Evolutionary conservation across 2,888 invertebrate genomes (phyloP), one percentile per base, ranked within the genome.

Genomic region (Trachelus troglodyta): DNA sequence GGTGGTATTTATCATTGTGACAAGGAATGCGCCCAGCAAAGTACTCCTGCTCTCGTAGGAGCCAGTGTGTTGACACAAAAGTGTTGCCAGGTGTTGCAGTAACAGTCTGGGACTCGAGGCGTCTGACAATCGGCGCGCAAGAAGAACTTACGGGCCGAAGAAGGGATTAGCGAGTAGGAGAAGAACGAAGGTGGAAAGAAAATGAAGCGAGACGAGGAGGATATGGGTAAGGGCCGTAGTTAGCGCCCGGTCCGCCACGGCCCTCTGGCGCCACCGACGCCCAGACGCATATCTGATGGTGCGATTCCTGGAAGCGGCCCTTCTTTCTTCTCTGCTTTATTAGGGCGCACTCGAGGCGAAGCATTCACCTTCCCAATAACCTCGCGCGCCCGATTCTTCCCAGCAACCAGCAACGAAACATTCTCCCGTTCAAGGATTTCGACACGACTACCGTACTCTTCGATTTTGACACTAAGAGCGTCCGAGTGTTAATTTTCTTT

Each of bases 201-300:
- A 56, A 56, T 56, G 86, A 85, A 86, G 87, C 85, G 83, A 81
- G 83, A 84, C 79, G 84, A 84, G 83, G 83, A 86, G 56, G 56
- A 23, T 56, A 56, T 9, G 56, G 56, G 56, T 56, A 56, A 56
- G 56, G 56, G 83, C 83, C 82, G 86, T 88, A 89, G 90, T 90
- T 89, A 89, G 87, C 90, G 88, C 88, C 88, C 87, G 83, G 84
- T 83, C 88, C 87, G 86, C 85, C 85, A 84, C 84, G 87, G 84
- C 83, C 86, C 81, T 81, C 81, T 85, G 86, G 86, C 86, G 87
- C 87, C 86, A 86, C 86, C 83, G 85, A 83, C 82, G 81, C 81
- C 83, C 82, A 84, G 85, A 86, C 85, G 83, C 85, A 85, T 84
- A 86, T 84, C 85, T 83, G 83, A 85, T 84, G 85, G 77, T 83